phyloP scores from a whole-genome alignment of 2,797 vertebrate species.

The Liasis olivaceus region DNA sequence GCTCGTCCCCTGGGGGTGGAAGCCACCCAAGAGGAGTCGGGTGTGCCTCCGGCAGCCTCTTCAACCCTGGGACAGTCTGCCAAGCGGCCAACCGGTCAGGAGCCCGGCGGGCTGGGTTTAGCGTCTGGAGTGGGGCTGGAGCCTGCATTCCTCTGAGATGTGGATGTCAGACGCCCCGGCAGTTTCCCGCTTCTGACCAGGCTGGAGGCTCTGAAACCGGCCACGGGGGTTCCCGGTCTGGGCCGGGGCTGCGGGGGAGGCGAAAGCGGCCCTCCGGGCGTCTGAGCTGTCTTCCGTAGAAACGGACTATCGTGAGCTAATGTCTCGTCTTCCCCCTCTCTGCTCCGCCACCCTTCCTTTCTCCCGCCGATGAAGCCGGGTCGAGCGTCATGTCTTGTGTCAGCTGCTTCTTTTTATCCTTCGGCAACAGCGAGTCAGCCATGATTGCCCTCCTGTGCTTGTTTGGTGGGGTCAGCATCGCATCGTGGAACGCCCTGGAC shows the following conservation, averaged over 20 bases:
- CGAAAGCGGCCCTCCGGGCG: too few species aligned
- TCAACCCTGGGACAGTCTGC: neutral
- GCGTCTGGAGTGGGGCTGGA: neutral
- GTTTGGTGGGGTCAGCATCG: conserved; percentile 96
- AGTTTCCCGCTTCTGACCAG: neutral
- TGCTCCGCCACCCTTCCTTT: neutral
- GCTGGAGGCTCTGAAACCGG: too few species aligned
- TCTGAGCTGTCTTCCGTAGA: neutral
- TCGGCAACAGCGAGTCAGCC: conserved; percentile 96
- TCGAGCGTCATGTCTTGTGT: conserved; percentile 96
- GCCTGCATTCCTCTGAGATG: neutral
- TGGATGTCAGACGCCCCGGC: neutral
- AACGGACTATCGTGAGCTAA: neutral
- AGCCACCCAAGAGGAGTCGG: neutral
- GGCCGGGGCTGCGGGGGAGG: neutral
- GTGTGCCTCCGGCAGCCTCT: too few species aligned
- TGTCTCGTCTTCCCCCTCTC: neutral
- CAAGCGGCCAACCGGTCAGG: neutral
- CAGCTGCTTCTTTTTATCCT: conserved; percentile 98
- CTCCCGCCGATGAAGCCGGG: conserved; percentile 77
- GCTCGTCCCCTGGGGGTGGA: neutral
- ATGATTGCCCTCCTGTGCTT: conserved; percentile 98
- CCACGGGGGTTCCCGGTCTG: neutral
- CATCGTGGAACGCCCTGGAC: conserved; percentile 94
- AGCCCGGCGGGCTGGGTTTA: neutral